A percentile compares a stretch with the other conserved stretches of the same genome.
phyloP scores from a whole-genome alignment of 2,797 vertebrate species.

The Hozukius guyotensis region DNA sequence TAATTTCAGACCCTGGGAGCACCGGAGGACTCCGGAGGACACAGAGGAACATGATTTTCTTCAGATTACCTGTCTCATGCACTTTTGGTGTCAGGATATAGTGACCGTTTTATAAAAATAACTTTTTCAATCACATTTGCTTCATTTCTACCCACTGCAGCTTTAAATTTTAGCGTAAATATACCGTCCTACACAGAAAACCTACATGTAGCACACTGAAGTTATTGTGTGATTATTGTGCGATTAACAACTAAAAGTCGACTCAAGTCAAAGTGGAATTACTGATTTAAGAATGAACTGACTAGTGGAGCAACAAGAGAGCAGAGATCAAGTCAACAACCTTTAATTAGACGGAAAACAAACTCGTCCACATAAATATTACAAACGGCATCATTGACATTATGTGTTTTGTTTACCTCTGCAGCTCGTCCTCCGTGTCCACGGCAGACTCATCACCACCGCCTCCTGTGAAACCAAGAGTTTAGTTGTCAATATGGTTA shows the following conservation, averaged over 20 bases:
- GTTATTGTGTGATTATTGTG: neutral
- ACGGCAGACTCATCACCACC: conserved; percentile 82
- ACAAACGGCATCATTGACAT: neutral
- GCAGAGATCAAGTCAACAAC: neutral
- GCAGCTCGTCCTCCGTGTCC: conserved; percentile 92
- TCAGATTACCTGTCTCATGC: too few relatives aligned
- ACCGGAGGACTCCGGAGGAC: too few relatives aligned
- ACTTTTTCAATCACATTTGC: too few relatives aligned
- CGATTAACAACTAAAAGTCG: neutral
- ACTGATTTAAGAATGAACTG: neutral
- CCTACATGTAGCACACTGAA: neutral
- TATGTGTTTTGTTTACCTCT: conserved; percentile 79
- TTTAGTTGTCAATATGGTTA: neutral
- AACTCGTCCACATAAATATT: neutral
- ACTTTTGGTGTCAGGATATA: too few relatives aligned
- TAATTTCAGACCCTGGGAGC: too few relatives aligned
- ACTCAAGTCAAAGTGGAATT: neutral
- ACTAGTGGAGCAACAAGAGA: neutral
- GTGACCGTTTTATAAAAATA: too few relatives aligned
- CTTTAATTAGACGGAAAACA: neutral
- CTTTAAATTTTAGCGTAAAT: too few relatives aligned
- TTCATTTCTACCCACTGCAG: too few relatives aligned
- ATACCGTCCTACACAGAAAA: neutral
- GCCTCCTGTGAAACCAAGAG: conserved; percentile 47
- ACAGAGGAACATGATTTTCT: too few relatives aligned